phyloP scores from a whole-genome alignment of 2,888 invertebrate species.

The Drymonia ruficornis region DNA sequence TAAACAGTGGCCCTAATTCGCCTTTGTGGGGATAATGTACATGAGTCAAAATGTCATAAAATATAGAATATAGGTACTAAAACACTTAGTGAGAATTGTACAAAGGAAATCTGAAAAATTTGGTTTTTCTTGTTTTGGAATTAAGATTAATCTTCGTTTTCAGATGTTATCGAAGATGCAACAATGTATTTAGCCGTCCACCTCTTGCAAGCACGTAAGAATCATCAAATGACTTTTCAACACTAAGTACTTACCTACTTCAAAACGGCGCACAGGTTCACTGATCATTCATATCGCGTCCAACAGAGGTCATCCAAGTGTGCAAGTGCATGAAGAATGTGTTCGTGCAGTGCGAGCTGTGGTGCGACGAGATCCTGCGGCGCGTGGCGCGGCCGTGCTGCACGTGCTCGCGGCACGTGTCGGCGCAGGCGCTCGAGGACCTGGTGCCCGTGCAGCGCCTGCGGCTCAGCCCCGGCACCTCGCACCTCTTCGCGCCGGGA shows the following conservation, averaged over 20 bases:
- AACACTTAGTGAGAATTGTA: too few species aligned
- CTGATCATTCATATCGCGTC: neutral
- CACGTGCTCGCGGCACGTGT: constrained; percentile 65
- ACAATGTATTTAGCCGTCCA: constrained; percentile 66
- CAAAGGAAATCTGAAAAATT: too few species aligned
- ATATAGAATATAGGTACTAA: too few species aligned
- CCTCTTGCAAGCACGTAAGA: constrained; percentile 62
- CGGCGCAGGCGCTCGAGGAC: constrained; percentile 55
- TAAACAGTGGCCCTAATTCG: too few species aligned
- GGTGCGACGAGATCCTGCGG: constrained; percentile 73
- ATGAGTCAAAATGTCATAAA: too few species aligned
- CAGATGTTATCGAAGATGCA: constrained; percentile 69
- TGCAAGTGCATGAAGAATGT: constrained; percentile 78
- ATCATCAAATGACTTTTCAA: neutral
- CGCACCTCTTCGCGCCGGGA: constrained; percentile 49
- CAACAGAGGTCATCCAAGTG: constrained; percentile 62
- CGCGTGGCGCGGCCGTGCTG: constrained; percentile 65
- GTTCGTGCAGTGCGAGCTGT: constrained; percentile 74
- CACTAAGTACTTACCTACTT: too few species aligned
- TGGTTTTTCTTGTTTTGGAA: too few species aligned
- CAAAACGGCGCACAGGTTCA: neutral
- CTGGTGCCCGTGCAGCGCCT: constrained; percentile 45
- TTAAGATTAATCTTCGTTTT: constrained; percentile 27
- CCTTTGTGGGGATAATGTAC: too few species aligned
- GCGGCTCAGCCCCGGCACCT: constrained; percentile 36